Base-by-base conservation (phyloP, 2,113 vertebrate genomes). In the Hemicordylus capensis region DNA sequence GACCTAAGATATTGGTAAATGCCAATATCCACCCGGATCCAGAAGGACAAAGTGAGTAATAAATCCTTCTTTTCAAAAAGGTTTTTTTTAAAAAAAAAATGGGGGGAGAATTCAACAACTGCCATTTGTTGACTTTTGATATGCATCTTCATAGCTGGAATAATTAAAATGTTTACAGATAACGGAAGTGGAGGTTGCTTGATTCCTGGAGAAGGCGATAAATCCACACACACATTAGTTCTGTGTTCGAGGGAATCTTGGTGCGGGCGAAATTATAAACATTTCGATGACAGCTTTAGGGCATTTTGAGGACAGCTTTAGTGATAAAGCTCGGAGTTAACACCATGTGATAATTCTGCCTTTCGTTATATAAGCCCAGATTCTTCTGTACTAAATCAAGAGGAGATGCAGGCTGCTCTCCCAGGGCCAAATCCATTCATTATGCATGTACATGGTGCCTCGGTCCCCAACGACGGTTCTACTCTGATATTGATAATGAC, bases 381-480 rank as follows among this genome's bases (percentile, higher is more conserved):
- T 96, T 95, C 94, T 95, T 70, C 90, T 94, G 90, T 95, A 93
- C 95, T 95, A 96, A 97, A 98, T 96, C 95, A 96, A 96, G 95
- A 93, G 95, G 94, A 96, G 96, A 97, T 91, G 94, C 93, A 97
- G 97, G 96, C 95, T 94, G 94, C 95, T 96, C 97, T 96, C 98
- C 96, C 87, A 91, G 91, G 97, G 97, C 97, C 96, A 97, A 95
- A 95, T 93, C 95, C 94, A 98, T 98, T 96, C 95, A 98, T 99
- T 97, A 98, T 98, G 94, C 95, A 97, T 97, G 96, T 96, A 93
- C 42, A 61, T 98, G 97, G 97, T 98, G 97, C 95, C 96, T 96
- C 96, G 95, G 97, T 98, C n/a, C 48, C 48, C 48, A 37, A 22
- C 12, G 31, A 26, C 58, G 48, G 46, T 39, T 63, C 34, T 31